A percentile compares a stretch with the other conserved stretches of the same genome.
Conservation (phyloP, 2,113 vertebrate genomes). For the Melanocharis versteri region DNA sequence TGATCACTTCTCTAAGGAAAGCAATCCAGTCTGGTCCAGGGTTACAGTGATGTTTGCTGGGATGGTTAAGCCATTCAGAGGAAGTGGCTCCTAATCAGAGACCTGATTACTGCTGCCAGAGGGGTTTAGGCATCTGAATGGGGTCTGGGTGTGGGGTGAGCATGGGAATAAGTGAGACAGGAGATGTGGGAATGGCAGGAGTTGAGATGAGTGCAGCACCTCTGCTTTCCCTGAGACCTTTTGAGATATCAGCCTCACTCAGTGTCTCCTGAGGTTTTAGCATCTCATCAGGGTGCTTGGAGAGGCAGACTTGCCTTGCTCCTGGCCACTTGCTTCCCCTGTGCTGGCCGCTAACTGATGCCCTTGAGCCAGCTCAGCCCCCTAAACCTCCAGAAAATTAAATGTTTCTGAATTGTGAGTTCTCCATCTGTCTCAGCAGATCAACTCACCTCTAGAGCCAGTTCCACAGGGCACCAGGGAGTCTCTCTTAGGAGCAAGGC, state of each 20-base stretch:
- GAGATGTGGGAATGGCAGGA: neutral
- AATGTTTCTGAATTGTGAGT: neutral
- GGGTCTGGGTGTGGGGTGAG: neutral
- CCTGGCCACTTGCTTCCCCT: neutral
- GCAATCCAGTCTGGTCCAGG: neutral
- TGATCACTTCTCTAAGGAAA: neutral
- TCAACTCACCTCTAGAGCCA: neutral
- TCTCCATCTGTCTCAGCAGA: neutral
- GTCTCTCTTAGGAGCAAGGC: neutral
- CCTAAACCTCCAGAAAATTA: neutral
- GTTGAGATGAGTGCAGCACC: neutral
- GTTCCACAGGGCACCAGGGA: neutral
- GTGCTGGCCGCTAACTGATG: neutral
- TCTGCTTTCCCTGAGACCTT: neutral
- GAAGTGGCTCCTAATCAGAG: neutral
- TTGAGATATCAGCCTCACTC: neutral
- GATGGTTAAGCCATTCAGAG: neutral
- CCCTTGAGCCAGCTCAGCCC: neutral
- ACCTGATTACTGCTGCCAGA: neutral
- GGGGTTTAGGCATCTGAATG: neutral
- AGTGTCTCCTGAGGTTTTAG: neutral
- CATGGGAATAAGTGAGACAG: neutral
- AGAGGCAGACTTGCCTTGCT: neutral
- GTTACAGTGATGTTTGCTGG: neutral
- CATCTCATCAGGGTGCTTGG: neutral